Evolutionary conservation across 2,888 invertebrate genomes (phyloP).

Genomic region (Cabera pusaria): DNA sequence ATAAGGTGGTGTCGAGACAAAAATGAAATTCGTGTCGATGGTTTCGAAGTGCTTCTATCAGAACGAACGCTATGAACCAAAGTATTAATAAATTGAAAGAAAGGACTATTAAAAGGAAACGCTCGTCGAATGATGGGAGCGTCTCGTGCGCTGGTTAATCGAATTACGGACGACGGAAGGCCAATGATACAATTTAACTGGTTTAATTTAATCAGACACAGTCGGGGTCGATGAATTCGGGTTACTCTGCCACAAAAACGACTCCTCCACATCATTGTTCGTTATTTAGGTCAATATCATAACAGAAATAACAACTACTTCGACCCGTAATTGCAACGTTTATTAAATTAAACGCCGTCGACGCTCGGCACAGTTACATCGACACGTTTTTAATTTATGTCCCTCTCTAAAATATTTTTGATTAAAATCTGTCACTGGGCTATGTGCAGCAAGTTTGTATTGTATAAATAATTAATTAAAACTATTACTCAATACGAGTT

Average conservation of each 20-base stretch:
- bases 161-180: slow-evolving; percentile 67
- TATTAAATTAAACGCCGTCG: slow-evolving; percentile 25
- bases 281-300: slow-evolving; percentile 52
- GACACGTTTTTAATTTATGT: slow-evolving; percentile 23
- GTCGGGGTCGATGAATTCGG: slow-evolving; percentile 70
- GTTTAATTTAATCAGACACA: slow-evolving; percentile 75
- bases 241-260: slow-evolving; percentile 55
- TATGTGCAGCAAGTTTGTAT: slow-evolving; percentile 21
- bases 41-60: slow-evolving; percentile 21
- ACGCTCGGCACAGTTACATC: slow-evolving; percentile 20
- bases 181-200: slow-evolving; percentile 80
- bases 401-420: slow-evolving; percentile 17
- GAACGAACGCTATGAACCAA: slow-evolving; percentile 30
- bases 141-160: slow-evolving; percentile 62
- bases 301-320: slow-evolving; percentile 12
- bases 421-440: slow-evolving; percentile 23
- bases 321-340: slow-evolving; percentile 8
- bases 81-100: slow-evolving; percentile 36
- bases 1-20: slow-evolving; percentile 8
- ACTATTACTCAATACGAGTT: slow-evolving; percentile 66
- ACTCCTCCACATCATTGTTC: slow-evolving; percentile 44
- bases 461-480: slow-evolving; percentile 31
- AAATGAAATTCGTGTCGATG: slow-evolving; percentile 23
- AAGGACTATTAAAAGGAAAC: slow-evolving; percentile 48
- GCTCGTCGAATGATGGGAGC: slow-evolving; percentile 40